These are phyloP conservation scores for Criorhina ranunculi DNA, from an alignment of 2,888 invertebrate species.

Conservation along the genomic window DNA sequence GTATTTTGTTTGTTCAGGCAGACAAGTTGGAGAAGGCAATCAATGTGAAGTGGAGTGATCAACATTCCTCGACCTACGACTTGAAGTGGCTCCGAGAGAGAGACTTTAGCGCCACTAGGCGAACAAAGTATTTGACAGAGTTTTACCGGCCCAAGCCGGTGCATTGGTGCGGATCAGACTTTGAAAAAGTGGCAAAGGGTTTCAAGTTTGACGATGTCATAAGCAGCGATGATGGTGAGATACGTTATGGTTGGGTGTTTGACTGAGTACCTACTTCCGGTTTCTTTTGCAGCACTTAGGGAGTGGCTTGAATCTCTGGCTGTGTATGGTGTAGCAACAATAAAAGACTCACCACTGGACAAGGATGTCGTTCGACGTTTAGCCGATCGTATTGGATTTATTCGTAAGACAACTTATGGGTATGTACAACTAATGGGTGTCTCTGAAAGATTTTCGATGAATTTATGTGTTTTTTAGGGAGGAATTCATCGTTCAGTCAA, in stretches of 20 bases:
- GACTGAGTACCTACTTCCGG: not conserved
- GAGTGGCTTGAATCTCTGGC: slow-evolving; percentile 88
- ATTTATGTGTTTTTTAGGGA: slow-evolving; percentile 82
- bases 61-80: slow-evolving; percentile 86
- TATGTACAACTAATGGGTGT: slow-evolving; percentile 89
- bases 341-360: slow-evolving; percentile 86
- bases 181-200: slow-evolving; percentile 84
- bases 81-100: slow-evolving; percentile 87
- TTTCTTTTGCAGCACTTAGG: slow-evolving; percentile 80
- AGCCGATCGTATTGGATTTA: slow-evolving; percentile 88
- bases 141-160: slow-evolving; percentile 86
- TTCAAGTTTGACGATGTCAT: slow-evolving; percentile 86
- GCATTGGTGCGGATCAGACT: slow-evolving; percentile 86
- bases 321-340: slow-evolving; percentile 88
- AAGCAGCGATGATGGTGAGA: slow-evolving; percentile 84
- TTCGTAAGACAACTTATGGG: slow-evolving; percentile 90
- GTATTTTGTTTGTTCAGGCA: slow-evolving; percentile 66
- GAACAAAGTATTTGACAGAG: slow-evolving; percentile 85
- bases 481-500: slow-evolving; percentile 88
- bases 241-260: slow-evolving; percentile 54
- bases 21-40: slow-evolving; percentile 78
- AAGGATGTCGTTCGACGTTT: slow-evolving; percentile 86
- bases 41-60: slow-evolving; percentile 87
- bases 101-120: slow-evolving; percentile 85
- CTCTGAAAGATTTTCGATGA: slow-evolving; percentile 3